These are phyloP conservation scores for Yponomeuta malinellus DNA, from an alignment of 2,888 invertebrate genomes.

Conservation along the genomic window DNA sequence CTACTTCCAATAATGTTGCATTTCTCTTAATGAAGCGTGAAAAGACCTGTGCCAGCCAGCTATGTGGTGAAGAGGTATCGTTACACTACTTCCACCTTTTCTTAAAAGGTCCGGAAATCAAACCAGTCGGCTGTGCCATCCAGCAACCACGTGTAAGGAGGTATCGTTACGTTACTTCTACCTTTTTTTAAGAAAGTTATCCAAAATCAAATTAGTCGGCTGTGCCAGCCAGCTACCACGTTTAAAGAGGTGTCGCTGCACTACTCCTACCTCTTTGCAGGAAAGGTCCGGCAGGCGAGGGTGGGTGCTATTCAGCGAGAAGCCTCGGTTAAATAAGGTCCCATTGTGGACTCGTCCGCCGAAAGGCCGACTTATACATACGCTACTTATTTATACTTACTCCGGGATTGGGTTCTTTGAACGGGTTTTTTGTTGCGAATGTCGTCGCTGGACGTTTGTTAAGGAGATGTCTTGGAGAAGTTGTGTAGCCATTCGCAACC, in stretches of 20 bases:
- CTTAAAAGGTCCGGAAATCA: no score
- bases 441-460: background rate
- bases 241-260: no score
- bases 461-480: background rate
- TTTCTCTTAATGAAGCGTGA: no score
- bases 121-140: no score
- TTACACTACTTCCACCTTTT: no score
- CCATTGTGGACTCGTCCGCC: background rate
- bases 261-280: background rate
- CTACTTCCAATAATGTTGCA: no score
- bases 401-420: background rate
- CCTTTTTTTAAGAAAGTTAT: background rate
- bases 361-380: background rate
- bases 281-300: background rate
- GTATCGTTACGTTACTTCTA: background rate
- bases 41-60: no score
- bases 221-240: no score
- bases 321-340: constrained; percentile 1
- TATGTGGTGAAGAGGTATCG: no score
- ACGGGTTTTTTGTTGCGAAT: background rate
- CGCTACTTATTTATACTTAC: background rate
- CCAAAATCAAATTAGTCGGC: no score
- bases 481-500: no score
- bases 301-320: background rate
- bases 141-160: no score